These are phyloP conservation scores for Coendou prehensilis DNA, from an alignment of 2,797 vertebrate species.

Conservation along the genomic window DNA sequence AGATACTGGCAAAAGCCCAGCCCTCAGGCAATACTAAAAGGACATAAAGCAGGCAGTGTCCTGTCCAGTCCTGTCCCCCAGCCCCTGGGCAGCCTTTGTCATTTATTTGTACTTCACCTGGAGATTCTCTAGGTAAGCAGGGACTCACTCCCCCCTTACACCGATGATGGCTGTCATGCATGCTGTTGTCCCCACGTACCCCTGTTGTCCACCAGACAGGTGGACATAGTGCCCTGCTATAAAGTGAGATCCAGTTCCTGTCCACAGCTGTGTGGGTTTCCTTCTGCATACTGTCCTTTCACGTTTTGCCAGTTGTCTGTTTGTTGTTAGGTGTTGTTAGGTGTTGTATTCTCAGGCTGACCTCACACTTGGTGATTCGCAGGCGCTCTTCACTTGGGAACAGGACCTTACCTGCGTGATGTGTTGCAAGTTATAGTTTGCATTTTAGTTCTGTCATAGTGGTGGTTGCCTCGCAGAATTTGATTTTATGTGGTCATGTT, in stretches of 20 bases:
- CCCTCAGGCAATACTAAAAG: background rate
- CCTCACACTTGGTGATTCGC: background rate
- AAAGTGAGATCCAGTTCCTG: background rate
- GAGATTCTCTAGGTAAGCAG: too few species aligned
- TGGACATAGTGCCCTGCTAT: background rate
- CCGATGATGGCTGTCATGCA: rapidly evolving
- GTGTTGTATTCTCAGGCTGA: background rate
- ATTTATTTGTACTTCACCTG: background rate
- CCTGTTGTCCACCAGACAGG: background rate
- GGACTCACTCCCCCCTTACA: rapidly evolving
- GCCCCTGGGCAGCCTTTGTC: background rate
- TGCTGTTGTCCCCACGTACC: too few species aligned
- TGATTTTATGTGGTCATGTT: background rate
- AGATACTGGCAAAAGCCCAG: background rate
- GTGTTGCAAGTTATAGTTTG: background rate
- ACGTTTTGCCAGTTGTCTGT: background rate
- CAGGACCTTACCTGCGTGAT: background rate
- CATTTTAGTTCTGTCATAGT: background rate
- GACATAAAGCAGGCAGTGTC: background rate
- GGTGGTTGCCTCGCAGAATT: background rate
- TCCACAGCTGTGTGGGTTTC: background rate
- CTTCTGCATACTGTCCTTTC: background rate
- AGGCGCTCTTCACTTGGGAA: background rate
- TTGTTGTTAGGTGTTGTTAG: background rate
- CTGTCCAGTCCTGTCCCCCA: background rate